Percentiles rank a stretch among this genome's conserved stretches.
phyloP scores from a whole-genome alignment of 92 coral and sea anemone genomes.

The Nematostella vectensis region DNA sequence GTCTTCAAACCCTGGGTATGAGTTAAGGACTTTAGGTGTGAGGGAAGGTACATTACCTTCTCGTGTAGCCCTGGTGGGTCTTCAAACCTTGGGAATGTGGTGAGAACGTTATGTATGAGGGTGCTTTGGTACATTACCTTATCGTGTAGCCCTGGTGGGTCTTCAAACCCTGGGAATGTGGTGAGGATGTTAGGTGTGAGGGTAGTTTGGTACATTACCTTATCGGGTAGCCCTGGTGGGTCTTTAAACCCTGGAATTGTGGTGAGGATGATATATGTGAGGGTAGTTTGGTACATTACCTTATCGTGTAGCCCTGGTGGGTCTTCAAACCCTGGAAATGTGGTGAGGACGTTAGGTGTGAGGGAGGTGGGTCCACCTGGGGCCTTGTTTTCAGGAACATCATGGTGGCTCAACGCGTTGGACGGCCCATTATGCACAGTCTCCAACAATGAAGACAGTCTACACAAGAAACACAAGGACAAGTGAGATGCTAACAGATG shows the following conservation, averaged over 20 bases:
- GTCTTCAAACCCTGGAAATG: conserved; percentile 85
- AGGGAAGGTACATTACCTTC: conserved; percentile 71
- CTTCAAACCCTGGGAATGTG: conserved; percentile 77
- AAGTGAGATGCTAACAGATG: not conserved
- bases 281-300: conserved; percentile 69
- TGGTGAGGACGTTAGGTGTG: conserved; percentile 45
- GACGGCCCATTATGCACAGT: conserved; percentile 62
- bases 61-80: conserved; percentile 98
- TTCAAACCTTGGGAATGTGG: conserved; percentile 71
- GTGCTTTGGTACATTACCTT: conserved; percentile 84
- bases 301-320: conserved; percentile 98
- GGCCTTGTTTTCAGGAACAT: conserved; percentile 76
- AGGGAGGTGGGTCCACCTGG: conserved; percentile 91
- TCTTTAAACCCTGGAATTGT: conserved; percentile 80
- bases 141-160: conserved; percentile 96
- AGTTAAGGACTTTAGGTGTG: conserved; percentile 43
- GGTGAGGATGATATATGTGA: conserved; percentile 45
- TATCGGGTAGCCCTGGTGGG: conserved; percentile 96
- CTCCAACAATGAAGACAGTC: conserved; percentile 76
- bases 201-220: conserved; percentile 74
- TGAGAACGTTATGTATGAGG: conserved; percentile 42
- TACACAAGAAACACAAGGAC: conserved; percentile 10
- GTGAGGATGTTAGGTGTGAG: conserved; percentile 48
- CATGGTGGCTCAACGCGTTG: conserved; percentile 47
- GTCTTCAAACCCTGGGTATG: conserved; percentile 82